A percentile compares a stretch with the other conserved stretches of the same genome.
Conservation (phyloP, 2,797 vertebrate genomes). For the Aeoliscus strigatus region DNA sequence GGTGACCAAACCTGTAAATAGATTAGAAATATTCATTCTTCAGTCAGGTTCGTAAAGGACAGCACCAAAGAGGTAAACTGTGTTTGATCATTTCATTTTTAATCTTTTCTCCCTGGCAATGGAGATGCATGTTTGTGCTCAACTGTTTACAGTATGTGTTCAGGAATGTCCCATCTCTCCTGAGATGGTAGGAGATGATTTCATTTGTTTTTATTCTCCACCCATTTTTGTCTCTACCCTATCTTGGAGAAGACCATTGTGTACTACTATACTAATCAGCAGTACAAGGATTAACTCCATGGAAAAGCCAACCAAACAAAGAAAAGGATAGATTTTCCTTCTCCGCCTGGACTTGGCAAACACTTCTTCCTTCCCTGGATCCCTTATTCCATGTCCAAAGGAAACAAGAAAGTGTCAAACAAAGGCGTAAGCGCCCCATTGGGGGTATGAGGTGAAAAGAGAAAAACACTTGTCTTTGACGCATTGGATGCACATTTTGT, state of each 20-base stretch:
- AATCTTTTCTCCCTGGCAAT: conserved; percentile 24
- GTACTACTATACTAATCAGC: conserved; percentile 55
- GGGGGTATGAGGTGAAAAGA: conserved; percentile 69
- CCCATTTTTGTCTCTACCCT: conserved; percentile 16
- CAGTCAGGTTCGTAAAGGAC: conserved; percentile 39
- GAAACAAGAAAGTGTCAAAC: conserved; percentile 62
- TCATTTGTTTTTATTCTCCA: conserved; percentile 31
- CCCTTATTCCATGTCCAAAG: conserved; percentile 53
- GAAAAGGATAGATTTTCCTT: conserved; percentile 44
- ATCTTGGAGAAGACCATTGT: conserved; percentile 23
- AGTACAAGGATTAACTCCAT: conserved; percentile 53
- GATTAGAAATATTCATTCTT: conserved; percentile 44
- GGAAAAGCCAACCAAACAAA: conserved; percentile 59
- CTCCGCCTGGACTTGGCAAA: conserved; percentile 55
- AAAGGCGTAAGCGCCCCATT: conserved; percentile 67
- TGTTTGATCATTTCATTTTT: conserved; percentile 36
- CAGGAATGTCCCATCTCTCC: conserved; percentile 32
- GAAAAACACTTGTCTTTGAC: conserved; percentile 65
- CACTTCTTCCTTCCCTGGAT: conserved; percentile 51
- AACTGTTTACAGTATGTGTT: too few species aligned
- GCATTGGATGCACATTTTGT: conserved; percentile 54
- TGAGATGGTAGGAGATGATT: conserved; percentile 35
- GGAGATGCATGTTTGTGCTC: neutral
- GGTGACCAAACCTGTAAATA: conserved; percentile 40
- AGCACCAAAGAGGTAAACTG: conserved; percentile 23